A percentile compares a stretch with the other conserved stretches of the same genome.
Conservation (phyloP, 2,797 vertebrate genomes). For the Gallinago stenura region DNA sequence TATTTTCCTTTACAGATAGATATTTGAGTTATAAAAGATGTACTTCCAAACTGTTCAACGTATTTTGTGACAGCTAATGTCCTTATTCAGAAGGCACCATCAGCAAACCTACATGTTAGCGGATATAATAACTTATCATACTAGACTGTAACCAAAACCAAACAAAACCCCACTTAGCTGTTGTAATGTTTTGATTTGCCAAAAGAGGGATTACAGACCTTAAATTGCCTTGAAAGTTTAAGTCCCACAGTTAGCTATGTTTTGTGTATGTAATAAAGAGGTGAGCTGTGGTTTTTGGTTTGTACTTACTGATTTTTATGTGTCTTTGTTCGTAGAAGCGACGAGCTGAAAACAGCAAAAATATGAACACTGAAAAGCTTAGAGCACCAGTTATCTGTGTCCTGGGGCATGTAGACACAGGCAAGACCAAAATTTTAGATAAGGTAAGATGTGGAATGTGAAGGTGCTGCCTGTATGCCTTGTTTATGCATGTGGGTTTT, state of each 20-base stretch:
- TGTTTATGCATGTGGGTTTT: not conserved
- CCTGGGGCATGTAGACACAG: slow-evolving; percentile 96
- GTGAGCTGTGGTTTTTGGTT: not conserved
- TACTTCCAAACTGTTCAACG: not conserved
- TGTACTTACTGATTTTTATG: not conserved
- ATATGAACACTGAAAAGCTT: slow-evolving; percentile 85
- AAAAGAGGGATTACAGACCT: not conserved
- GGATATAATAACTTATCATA: not conserved
- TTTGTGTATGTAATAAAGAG: not conserved
- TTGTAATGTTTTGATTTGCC: not conserved
- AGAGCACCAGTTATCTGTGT: slow-evolving; percentile 97
- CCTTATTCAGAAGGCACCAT: not conserved
- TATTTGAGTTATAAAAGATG: not conserved
- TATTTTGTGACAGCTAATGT: not conserved
- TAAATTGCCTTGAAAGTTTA: not conserved
- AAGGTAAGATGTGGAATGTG: slow-evolving; percentile 82
- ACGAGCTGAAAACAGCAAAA: slow-evolving; percentile 89
- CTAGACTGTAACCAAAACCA: not conserved
- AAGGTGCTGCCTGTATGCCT: not conserved
- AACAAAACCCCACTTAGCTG: not conserved
- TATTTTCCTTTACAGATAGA: not conserved
- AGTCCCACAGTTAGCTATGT: not conserved
- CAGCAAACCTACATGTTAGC: not conserved
- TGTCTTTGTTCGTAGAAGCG: slow-evolving; percentile 85
- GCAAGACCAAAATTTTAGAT: slow-evolving; percentile 98